Percentiles rank a stretch among this genome's conserved stretches.
These are phyloP conservation scores for Sebastes dallii DNA, from an alignment of 2,797 vertebrate genomes.

Conservation along the genomic window DNA sequence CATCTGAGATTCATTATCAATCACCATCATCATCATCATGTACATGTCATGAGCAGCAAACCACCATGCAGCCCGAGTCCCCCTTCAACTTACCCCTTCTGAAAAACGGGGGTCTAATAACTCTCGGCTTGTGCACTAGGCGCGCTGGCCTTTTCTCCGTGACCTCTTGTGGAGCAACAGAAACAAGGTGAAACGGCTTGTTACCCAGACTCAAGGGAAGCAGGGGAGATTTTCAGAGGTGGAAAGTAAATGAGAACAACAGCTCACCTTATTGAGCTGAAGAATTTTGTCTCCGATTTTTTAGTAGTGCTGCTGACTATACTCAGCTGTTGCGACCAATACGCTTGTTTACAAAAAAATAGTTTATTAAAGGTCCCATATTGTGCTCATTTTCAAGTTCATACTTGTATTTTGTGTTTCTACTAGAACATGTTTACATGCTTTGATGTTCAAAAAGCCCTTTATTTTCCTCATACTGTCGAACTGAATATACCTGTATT, in stretches of 20 bases:
- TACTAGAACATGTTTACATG: no score
- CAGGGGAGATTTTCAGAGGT: conserved; percentile 41
- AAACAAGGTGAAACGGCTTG: conserved; percentile 71
- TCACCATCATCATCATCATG: conserved; percentile 55
- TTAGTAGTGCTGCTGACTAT: background rate
- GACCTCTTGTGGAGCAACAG: conserved; percentile 82
- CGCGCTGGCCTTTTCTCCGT: conserved; percentile 75
- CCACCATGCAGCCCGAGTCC: conserved; percentile 75
- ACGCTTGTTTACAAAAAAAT: background rate
- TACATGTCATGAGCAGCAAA: conserved; percentile 71
- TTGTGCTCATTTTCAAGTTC: no score
- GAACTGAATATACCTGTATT: no score
- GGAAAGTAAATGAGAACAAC: conserved; percentile 26
- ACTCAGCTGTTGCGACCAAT: background rate
- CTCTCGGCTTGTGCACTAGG: conserved; percentile 75
- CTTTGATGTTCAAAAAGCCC: no score
- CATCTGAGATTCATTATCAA: conserved; percentile 53
- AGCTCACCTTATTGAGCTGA: conserved; percentile 12
- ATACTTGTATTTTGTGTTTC: no score
- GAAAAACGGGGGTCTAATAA: conserved; percentile 82
- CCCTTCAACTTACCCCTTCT: conserved; percentile 80
- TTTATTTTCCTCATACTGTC: no score
- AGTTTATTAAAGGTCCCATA: no score
- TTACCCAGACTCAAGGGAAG: conserved; percentile 68
- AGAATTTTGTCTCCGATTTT: conserved; percentile 6